Evolutionary conservation across 2,888 invertebrate species (phyloP).

Genomic region (Noctua comes): DNA sequence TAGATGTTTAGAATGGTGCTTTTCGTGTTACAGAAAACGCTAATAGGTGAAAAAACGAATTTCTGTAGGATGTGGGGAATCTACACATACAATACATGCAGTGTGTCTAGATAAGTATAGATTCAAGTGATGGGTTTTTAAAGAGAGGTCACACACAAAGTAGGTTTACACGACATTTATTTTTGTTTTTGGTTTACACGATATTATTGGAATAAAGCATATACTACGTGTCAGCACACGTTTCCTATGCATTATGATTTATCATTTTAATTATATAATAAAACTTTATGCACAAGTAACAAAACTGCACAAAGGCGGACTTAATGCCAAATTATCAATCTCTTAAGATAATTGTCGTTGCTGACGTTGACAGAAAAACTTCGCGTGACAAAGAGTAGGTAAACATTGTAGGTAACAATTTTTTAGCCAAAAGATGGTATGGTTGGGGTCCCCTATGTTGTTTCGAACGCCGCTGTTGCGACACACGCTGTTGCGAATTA

Average conservation of each 20-base stretch:
- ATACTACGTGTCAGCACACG: background rate
- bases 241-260: no score
- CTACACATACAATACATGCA: background rate
- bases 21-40: background rate
- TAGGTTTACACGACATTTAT: background rate
- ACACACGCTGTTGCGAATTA: no score
- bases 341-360: background rate
- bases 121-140: background rate
- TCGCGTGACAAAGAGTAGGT: background rate
- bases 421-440: no score
- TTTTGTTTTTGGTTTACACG: background rate
- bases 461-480: no score
- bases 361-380: background rate
- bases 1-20: slow-evolving; percentile 1
- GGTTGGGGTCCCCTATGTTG: no score
- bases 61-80: background rate
- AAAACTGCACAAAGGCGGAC: no score
- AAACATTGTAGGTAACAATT: background rate
- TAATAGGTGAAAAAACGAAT: background rate
- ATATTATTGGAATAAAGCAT: background rate
- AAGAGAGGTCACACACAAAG: background rate
- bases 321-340: no score
- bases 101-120: no score
- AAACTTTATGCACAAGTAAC: no score
- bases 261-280: no score